A percentile compares a stretch with the other conserved stretches of the same genome.
These are phyloP conservation scores for Alouatta palliata DNA, from an alignment of 2,113 vertebrate species.

Conservation along the genomic window DNA sequence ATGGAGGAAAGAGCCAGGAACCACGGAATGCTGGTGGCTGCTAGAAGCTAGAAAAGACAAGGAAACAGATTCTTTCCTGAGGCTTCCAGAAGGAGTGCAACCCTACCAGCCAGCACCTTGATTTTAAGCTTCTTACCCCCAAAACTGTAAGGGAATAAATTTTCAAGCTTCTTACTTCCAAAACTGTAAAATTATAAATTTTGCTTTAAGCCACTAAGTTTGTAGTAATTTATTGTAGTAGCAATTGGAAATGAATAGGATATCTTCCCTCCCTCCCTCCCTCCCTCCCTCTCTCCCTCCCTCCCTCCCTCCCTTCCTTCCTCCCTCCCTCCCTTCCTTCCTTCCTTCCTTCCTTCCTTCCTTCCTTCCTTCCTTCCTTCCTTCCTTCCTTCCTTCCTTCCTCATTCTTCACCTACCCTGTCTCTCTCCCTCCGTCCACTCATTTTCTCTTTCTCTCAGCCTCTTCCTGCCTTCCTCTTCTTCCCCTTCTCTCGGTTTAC, in stretches of 20 bases:
- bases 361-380: no score
- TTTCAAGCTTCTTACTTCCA: neutral
- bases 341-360: neutral
- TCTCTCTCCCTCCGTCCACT: no score
- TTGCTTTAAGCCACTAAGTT: neutral
- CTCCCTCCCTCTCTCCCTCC: no score
- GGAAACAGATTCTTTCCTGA: neutral
- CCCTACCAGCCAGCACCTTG: neutral
- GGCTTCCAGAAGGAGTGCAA: neutral
- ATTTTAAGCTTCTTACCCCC: neutral
- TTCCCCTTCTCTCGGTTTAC: rapidly evolving
- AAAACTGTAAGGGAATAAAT: neutral
- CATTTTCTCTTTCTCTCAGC: neutral
- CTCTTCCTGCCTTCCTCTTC: neutral
- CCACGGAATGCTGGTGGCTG: neutral
- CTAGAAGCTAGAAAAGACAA: neutral
- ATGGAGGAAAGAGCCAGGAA: neutral
- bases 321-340: no score
- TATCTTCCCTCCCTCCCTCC: neutral
- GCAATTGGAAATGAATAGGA: neutral
- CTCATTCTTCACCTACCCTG: no score
- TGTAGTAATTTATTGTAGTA: neutral
- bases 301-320: no score
- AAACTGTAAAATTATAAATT: neutral
- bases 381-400: no score